Evolutionary conservation across 2,888 invertebrate species (phyloP), one percentile per base, ranked within the genome.

Genomic region (Tupiocoris notatus): DNA sequence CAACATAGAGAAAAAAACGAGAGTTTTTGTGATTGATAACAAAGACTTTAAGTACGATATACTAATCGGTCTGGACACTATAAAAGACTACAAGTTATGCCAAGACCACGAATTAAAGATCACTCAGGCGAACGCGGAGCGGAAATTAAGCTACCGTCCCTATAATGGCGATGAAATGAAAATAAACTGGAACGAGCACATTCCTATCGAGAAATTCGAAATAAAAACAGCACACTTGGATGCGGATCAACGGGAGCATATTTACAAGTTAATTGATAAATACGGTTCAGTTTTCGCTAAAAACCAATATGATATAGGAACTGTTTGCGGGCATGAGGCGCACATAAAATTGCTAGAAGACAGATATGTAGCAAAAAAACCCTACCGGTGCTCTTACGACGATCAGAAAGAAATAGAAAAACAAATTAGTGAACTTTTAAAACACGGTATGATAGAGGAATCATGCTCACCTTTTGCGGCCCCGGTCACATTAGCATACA

Each of bases 401-500:
- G 68, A 68, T 20, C 68, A 68, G 7, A 7, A 57, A 21, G 68
- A 68, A 18, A 68, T 68, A 56, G 68, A 68, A 68, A 54, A 56
- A 2, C 68, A 68, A 57, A 57, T 77, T 54, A 22, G 24, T 18
- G 63, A 64, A 58, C 54, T 76, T 57, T 58, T 77, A 22, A 25
- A 76, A 25, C 9, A 70, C 1, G 63, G 65, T 18, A 25, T 76
- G 9, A 77, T 77, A 6, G 75, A 77, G 18, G 77, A 77, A 16
- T 77, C 77, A 7, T 56, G 56, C 61, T 61, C 56, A 2, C 78
- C 76, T 20, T 76, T 71, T 25, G 76, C 76, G 39, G 23, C 78
- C 20, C 76, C 76, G 54, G 77, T 77, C 7, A 75, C 77, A 7
- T 12, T 75, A n/a, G 75, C 58, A 25, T 77, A 64, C 61, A 77